Evolutionary conservation across 2,888 invertebrate genomes (phyloP).

Genomic region (Lampropteryx suffumata): DNA sequence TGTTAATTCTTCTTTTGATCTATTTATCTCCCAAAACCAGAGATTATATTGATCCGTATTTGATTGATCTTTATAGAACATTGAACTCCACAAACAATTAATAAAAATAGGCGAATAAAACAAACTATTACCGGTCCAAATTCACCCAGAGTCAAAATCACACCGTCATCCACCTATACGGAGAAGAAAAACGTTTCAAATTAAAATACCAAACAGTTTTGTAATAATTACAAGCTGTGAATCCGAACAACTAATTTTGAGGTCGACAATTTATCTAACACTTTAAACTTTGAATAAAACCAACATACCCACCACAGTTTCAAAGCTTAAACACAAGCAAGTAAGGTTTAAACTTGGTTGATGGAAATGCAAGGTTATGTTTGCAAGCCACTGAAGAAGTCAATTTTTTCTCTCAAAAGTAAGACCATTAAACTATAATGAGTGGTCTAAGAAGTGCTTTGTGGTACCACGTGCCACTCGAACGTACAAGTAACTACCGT

Average conservation of each 20-base stretch:
- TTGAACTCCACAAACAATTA: slow-evolving; percentile 2
- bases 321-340: slow-evolving; percentile 21
- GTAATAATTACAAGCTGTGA: slow-evolving; percentile 75
- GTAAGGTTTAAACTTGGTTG: slow-evolving; percentile 37
- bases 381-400: slow-evolving; percentile 60
- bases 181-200: slow-evolving; percentile 50
- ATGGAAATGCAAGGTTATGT: slow-evolving; percentile 9
- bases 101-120: background rate
- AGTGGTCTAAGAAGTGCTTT: slow-evolving; percentile 77
- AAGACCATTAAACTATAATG: slow-evolving; percentile 80
- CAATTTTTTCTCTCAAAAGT: slow-evolving; percentile 66
- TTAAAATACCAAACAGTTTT: slow-evolving; percentile 54
- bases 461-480: slow-evolving; percentile 76
- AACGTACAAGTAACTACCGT: slow-evolving; percentile 73
- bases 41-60: no score
- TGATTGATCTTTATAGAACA: background rate
- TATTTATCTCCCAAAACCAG: no score
- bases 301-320: background rate
- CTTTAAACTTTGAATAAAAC: slow-evolving; percentile 48
- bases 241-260: slow-evolving; percentile 73
- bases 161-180: slow-evolving; percentile 43
- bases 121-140: slow-evolving; percentile 11
- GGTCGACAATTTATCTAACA: slow-evolving; percentile 78
- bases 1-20: no score
- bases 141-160: slow-evolving; percentile 33